Evolutionary conservation across 2,888 invertebrate genomes (phyloP), one percentile per base, ranked within the genome.

Genomic region (Pharmacophagus antenor): DNA sequence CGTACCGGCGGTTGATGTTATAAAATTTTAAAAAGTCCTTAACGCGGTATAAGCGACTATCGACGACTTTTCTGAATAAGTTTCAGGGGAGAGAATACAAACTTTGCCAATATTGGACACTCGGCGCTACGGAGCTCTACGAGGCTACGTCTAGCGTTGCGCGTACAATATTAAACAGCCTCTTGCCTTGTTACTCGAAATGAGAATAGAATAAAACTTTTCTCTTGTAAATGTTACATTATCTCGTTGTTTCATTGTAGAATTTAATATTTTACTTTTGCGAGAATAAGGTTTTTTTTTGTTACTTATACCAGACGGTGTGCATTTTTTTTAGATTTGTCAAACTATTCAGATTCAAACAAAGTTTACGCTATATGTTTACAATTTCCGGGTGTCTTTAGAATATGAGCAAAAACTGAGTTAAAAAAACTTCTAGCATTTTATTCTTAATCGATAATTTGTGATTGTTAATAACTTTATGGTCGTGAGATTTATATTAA

Each of bases 41-140:
- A 47, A 25, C 50, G n/a, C n/a, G 5, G 15, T n/a, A 50, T 23
- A 55, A 41, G 21, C 44, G 48, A 8, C 50, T 20, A 31, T 41
- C 42, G 23, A 23, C 51, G 50, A 15, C 44, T 69, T 72, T 70
- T 65, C 66, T 68, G 68, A 67, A 69, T 66, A 71, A 70, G 62
- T 67, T 58, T 61, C 56, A 65, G 68, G 10, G 65, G 62, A 65
- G 65, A 61, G 56, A 63, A 31, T 25, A 22, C 21, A 51, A 77
- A 77, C 69, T 77, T 76, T 69, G 53, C 69, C 70, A 74, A 76
- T 76, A 73, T 70, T 67, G 70, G 65, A 67, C 67, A 71, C 68
- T 70, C 62, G 56, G 61, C 61, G 57, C 68, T 67, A 64, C 66
- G 62, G 42, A 21, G 51, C 51, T 48, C 31, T 15, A 31, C 31